A percentile compares a stretch with the other conserved stretches of the same genome.
phyloP scores from a whole-genome alignment of 2,888 invertebrate species.

The Tipula unca region DNA sequence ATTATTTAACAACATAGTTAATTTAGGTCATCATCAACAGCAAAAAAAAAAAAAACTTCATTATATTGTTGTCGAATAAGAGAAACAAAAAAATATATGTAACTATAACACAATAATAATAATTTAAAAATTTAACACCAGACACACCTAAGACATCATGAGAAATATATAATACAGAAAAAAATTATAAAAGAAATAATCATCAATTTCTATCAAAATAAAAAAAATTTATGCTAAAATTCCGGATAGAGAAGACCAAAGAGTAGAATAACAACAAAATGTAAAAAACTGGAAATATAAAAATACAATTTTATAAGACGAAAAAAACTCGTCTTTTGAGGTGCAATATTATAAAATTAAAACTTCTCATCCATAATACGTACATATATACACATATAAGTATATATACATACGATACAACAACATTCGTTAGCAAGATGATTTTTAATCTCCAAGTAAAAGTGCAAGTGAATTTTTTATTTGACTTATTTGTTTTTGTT shows the following conservation, averaged over 20 bases:
- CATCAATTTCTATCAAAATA: constrained; percentile 8
- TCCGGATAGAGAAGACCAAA: constrained; percentile 14
- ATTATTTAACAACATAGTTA: not conserved
- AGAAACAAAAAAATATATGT: not conserved
- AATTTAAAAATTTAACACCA: constrained; percentile 8
- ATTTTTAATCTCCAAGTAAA: not conserved
- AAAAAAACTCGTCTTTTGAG: not conserved
- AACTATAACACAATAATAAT: not conserved
- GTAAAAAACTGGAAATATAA: constrained; percentile 14
- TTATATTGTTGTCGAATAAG: not conserved
- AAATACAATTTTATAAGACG: not conserved
- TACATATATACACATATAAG: not conserved
- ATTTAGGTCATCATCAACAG: not conserved
- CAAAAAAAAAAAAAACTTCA: not conserved
- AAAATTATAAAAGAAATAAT: not conserved
- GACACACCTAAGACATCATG: constrained; percentile 8
- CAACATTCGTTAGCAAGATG: not conserved
- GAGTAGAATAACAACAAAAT: not conserved
- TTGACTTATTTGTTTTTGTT: not conserved
- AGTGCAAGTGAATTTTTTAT: not conserved
- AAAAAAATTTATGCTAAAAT: not conserved
- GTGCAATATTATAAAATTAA: constrained; percentile 8
- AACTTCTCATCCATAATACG: not conserved
- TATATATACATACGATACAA: not conserved
- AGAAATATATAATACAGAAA: not conserved